These are phyloP conservation scores for Cataglyphis cursor DNA, from an alignment of 2,888 invertebrate genomes.

Conservation along the genomic window DNA sequence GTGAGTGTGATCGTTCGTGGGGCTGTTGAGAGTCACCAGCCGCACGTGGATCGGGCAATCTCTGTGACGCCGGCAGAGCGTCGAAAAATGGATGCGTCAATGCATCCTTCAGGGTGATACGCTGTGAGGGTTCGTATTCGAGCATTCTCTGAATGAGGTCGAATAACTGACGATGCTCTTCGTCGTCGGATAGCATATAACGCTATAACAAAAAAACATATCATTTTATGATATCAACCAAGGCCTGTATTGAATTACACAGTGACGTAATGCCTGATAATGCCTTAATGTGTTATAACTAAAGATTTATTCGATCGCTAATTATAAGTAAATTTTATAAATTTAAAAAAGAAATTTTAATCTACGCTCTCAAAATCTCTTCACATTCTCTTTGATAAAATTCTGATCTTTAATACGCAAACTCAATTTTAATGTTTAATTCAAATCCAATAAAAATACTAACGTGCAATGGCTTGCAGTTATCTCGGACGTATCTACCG, in stretches of 20 bases:
- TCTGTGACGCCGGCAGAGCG: slow-evolving; percentile 93
- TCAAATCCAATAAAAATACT: slow-evolving; percentile 83
- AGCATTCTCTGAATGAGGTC: slow-evolving; percentile 98
- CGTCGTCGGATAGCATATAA: slow-evolving; percentile 95
- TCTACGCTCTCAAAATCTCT: background rate
- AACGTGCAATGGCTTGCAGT: slow-evolving; percentile 98
- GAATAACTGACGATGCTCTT: slow-evolving; percentile 97
- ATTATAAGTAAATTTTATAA: background rate
- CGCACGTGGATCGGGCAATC: slow-evolving; percentile 89
- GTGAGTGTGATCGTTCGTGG: slow-evolving; percentile 91
- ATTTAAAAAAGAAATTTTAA: background rate
- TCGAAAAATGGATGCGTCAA: slow-evolving; percentile 97
- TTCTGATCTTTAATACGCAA: background rate
- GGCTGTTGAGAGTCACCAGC: slow-evolving; percentile 88
- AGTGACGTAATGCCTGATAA: background rate
- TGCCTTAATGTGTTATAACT: background rate
- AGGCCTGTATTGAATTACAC: background rate
- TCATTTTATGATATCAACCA: background rate
- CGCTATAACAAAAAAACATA: slow-evolving; percentile 89
- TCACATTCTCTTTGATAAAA: background rate
- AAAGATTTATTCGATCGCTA: background rate
- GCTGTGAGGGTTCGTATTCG: slow-evolving; percentile 97
- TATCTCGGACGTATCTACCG: slow-evolving; percentile 98
- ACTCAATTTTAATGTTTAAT: background rate
- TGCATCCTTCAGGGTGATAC: slow-evolving; percentile 95